Evolutionary conservation across 2,888 invertebrate species (phyloP), one percentile per base, ranked within the genome.

Genomic region (Drosophila pseudotakahashii): DNA sequence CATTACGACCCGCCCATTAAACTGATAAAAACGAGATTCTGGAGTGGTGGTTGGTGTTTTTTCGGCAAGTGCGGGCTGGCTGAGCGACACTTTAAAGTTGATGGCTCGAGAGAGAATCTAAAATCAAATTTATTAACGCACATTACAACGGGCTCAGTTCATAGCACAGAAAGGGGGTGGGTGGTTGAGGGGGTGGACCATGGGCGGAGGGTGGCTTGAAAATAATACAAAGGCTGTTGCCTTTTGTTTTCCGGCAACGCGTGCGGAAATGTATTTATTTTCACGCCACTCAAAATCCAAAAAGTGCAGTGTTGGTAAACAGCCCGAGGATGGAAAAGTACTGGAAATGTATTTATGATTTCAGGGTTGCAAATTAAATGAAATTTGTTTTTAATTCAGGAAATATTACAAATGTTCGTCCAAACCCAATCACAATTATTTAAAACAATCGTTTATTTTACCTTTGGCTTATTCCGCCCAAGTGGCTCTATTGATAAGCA

Each of bases 51-150:
- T 13, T 16, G 41, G 47, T 16, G 36, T 30, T n/a, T 47, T 47
- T 14, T 6, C 26, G 30, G 30, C 2, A 34, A 34, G 11, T 34
- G 11, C 11, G 34, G 42, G 16, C 6, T 34, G 30, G 47, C 72
- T 41, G 34, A 44, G 81, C 78, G 80, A 85, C 88, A 88, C 88
- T 84, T 84, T 84, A 84, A 88, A 85, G 62, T 82, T 73, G 78
- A 77, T 75, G 77, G 72, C 72, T 69, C 63, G 68, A 74, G 70
- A 61, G 70, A 61, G 70, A 83, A 81, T 70, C 77, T 85, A 72
- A 84, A 84, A 84, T 84, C 85, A 88, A 84, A 84, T 84, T 84
- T 84, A 84, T 84, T 85, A 84, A 84, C 82, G 82, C 75, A 88
- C 87, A 87, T 84, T 82, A 82, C 77, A 77, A 70, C 62, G 83